These are phyloP conservation scores for Cosmorhoe ocellata DNA, from an alignment of 2,888 invertebrate genomes.

Conservation along the genomic window DNA sequence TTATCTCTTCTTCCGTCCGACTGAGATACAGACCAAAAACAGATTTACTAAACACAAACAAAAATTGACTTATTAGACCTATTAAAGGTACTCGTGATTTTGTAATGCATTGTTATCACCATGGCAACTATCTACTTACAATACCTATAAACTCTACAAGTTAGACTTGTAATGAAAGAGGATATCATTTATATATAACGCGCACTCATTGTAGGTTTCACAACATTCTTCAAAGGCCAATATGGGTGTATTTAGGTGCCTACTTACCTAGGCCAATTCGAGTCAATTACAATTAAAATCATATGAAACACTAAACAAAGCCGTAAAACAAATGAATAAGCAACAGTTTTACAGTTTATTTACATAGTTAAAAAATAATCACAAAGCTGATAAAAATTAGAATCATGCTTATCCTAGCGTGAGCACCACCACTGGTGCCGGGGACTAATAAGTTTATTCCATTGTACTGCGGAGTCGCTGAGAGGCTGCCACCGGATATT, in stretches of 20 bases:
- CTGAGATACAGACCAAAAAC: neutral
- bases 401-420: slow-evolving; percentile 27
- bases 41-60: too few species aligned
- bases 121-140: slow-evolving; percentile 21
- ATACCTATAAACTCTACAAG: too few species aligned
- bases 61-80: neutral
- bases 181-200: too few species aligned
- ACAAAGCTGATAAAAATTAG: slow-evolving; percentile 32
- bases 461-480: slow-evolving; percentile 54
- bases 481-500: slow-evolving; percentile 61
- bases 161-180: too few species aligned
- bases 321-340: too few species aligned
- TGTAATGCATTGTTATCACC: slow-evolving; percentile 6
- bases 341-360: neutral
- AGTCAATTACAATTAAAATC: too few species aligned
- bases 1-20: neutral
- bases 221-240: too few species aligned
- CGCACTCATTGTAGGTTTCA: too few species aligned
- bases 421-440: slow-evolving; percentile 56
- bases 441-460: slow-evolving; percentile 75
- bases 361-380: slow-evolving; percentile 7
- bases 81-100: neutral
- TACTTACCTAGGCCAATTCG: too few species aligned
- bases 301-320: too few species aligned
- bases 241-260: too few species aligned